Conservation (phyloP, 2,888 invertebrate genomes). For the Schizaphis graminum region DNA sequence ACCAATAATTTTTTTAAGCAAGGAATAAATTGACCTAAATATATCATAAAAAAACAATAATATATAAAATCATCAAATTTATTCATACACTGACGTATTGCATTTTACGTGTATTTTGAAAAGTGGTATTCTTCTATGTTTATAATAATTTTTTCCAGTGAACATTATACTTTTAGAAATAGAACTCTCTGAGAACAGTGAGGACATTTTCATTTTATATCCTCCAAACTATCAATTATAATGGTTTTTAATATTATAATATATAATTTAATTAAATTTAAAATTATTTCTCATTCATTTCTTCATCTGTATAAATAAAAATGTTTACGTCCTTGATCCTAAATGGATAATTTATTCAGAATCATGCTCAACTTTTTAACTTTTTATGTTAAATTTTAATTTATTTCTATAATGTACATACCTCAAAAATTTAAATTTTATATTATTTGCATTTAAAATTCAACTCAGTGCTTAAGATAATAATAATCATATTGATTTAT, state of each 20-base stretch:
- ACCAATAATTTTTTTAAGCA: neutral
- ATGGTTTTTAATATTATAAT: neutral
- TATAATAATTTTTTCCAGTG: neutral
- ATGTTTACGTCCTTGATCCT: neutral
- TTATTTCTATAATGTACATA: neutral
- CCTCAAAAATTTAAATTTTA: neutral
- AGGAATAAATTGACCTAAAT: slow-evolving; percentile 9
- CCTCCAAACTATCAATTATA: neutral
- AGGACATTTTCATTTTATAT: neutral
- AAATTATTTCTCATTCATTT: neutral
- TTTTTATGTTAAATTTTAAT: neutral
- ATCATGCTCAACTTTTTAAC: neutral
- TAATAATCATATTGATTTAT: neutral
- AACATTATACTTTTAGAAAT: neutral
- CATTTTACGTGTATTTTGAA: neutral
- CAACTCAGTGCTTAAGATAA: neutral
- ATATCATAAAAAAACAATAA: neutral
- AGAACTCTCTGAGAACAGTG: neutral
- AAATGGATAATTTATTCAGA: neutral
- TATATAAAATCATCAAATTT: neutral
- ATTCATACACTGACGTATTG: neutral
- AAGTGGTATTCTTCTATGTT: neutral
- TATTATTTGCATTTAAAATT: neutral
- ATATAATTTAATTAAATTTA: neutral
- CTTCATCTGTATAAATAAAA: neutral